Evolutionary conservation across 2,888 invertebrate species (phyloP), one percentile per base, ranked within the genome.

Genomic region (Tribolium freemani): DNA sequence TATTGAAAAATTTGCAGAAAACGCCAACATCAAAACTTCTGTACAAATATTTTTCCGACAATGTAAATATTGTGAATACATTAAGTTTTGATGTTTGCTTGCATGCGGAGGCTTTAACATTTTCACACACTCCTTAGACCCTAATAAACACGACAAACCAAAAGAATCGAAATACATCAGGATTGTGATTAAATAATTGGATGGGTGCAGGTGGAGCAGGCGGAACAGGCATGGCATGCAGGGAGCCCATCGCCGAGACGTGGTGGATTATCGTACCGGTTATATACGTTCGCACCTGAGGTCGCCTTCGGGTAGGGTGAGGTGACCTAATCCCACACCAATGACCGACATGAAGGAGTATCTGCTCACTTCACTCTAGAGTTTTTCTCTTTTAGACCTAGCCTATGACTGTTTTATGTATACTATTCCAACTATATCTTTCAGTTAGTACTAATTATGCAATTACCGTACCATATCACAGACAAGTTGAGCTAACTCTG

Each of bases 221-320:
- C 90, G 94, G 84, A 93, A 91, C 83, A 80, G 90, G 88, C 83
- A 87, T 83, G 89, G 89, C 63, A 84, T 88, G 76, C 88, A 88
- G 79, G 87, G 88, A 60, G 85, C 87, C 75, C 87, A 88, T 75
- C 86, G 90, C 81, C 89, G 92, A 76, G 92, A 93, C 86, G 89
- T 92, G 63, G 90, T 93, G 83, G 94, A 94, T 87, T 94, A 93
- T 87, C 90, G 94, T 82, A 94, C 94, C 53, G 94, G 94, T 75
- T 96, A 96, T 89, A 96, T 96, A 86, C 92, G 96, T 81, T 96
- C 96, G 78, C 95, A 96, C 88, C 91, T 97, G 82, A 92, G 96
- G 80, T 96, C 96, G 82, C 96, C 96, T 58, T 96, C 96, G 77
- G 96, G 96, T 85, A 92, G 96, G 87, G 96, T 96, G 87, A 92